phyloP scores from a whole-genome alignment of 2,113 vertebrate species.

The Eonycteris spelaea region DNA sequence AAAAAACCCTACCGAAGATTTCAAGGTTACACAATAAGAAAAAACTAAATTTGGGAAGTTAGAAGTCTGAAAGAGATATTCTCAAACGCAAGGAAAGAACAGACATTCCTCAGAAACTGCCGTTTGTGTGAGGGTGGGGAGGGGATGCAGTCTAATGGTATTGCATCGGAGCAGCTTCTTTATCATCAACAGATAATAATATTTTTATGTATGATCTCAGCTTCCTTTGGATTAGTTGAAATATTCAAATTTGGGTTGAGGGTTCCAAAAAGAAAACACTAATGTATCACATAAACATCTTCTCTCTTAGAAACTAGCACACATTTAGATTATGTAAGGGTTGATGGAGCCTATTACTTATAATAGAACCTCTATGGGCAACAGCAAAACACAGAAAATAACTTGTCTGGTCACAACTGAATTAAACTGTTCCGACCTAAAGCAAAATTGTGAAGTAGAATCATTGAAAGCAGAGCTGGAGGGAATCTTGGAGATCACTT shows the following conservation, averaged over 20 bases:
- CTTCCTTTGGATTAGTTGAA: not conserved
- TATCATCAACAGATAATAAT: not conserved
- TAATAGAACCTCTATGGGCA: not conserved
- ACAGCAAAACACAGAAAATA: not conserved
- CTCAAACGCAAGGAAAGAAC: not conserved
- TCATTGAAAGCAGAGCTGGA: not conserved
- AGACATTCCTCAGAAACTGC: not conserved
- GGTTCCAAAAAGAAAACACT: not conserved
- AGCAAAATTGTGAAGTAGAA: constrained; percentile 8
- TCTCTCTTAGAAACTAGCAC: not conserved
- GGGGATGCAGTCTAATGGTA: not conserved
- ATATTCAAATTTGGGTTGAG: not conserved
- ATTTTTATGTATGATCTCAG: not conserved
- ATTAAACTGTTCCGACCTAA: constrained; percentile 29
- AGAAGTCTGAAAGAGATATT: not conserved
- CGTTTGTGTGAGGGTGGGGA: accelerated
- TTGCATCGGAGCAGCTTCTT: not conserved
- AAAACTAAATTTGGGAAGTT: not conserved
- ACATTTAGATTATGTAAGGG: not conserved
- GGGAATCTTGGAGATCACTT: not conserved
- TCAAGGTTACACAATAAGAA: not conserved
- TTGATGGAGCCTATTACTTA: not conserved
- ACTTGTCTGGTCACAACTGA: constrained; percentile 33
- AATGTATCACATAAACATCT: not conserved
- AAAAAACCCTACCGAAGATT: not conserved